Evolutionary conservation across 2,888 invertebrate species (phyloP), one percentile per base, ranked within the genome.

Genomic region (Apantesis nais): DNA sequence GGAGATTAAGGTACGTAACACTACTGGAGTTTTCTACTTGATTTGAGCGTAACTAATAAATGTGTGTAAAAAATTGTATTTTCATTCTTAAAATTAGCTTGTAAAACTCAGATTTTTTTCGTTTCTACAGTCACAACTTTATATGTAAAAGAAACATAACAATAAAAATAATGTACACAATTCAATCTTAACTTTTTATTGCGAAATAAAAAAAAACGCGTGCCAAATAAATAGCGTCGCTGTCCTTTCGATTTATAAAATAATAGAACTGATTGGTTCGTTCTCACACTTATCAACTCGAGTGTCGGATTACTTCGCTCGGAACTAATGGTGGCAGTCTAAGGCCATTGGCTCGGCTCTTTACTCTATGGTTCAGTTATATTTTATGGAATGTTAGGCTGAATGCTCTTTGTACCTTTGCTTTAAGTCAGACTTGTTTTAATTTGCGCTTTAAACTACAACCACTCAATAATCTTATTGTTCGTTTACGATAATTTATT

Each of bases 221-320:
- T 63, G 68, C 63, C 39, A 52, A 68, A 64, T 55, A 29, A 44
- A 29, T 41, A 69, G 60, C 29, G 39, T 68, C 61, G 48, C 34
- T 61, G 55, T 61, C 64, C 58, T 69, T 22, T 60, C 79, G 61
- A 77, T 79, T 79, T 74, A 78, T 79, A 72, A 70, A 78, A 62
- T 72, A 81, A 76, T 78, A 72, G 73, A 74, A 62, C 72, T 66
- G 69, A 79, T 73, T 69, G 77, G 70, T 73, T 2, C 67, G 74
- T 79, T 80, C 83, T 78, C 82, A 82, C 83, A 82, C 75, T 79
- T 76, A 79, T 82, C 83, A 79, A 73, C 63, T 55, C 64, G 58
- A 75, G 80, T 76, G 76, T 80, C 67, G 72, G 58, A 76, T 79
- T 82, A 75, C 80, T 65, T 70, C 71, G 69, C 58, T 76, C 34